phyloP scores from a whole-genome alignment of 2,888 invertebrate genomes.

The Nomada fabriciana region DNA sequence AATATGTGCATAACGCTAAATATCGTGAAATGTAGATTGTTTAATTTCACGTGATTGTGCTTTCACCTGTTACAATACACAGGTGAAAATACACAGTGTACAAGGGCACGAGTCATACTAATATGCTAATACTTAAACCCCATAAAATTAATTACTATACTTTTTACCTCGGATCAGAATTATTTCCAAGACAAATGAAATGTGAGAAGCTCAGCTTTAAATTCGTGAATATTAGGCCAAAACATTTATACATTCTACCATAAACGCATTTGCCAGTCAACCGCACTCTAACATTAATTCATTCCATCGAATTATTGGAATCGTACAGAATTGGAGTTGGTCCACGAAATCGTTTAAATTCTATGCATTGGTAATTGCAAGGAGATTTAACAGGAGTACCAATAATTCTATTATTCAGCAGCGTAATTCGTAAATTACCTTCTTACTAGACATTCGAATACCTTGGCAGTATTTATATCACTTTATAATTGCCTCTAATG shows the following conservation, averaged over 20 bases:
- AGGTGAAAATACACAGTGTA: background rate
- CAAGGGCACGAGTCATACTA: background rate
- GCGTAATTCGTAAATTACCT: constrained; percentile 10
- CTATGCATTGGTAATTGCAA: background rate
- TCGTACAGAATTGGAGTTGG: constrained; percentile 37
- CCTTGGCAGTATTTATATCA: background rate
- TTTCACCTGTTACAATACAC: too few relatives aligned
- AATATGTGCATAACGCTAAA: too few relatives aligned
- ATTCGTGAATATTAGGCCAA: too few relatives aligned
- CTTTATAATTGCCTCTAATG: background rate
- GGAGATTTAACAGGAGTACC: constrained; percentile 3
- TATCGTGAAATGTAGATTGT: background rate
- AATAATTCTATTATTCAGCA: constrained; percentile 26
- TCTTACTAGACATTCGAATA: constrained; percentile 20
- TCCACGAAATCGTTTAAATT: constrained; percentile 40
- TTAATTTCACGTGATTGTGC: background rate
- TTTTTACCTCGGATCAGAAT: too few relatives aligned
- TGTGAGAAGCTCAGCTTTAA: too few relatives aligned
- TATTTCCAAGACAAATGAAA: too few relatives aligned
- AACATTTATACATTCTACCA: too few relatives aligned
- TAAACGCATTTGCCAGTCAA: background rate
- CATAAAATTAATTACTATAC: background rate
- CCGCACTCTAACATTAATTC: background rate
- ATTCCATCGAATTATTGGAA: background rate
- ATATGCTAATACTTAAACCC: too few relatives aligned